Base-by-base conservation (phyloP, 2,113 vertebrate species). In the Eidolon helvum region DNA sequence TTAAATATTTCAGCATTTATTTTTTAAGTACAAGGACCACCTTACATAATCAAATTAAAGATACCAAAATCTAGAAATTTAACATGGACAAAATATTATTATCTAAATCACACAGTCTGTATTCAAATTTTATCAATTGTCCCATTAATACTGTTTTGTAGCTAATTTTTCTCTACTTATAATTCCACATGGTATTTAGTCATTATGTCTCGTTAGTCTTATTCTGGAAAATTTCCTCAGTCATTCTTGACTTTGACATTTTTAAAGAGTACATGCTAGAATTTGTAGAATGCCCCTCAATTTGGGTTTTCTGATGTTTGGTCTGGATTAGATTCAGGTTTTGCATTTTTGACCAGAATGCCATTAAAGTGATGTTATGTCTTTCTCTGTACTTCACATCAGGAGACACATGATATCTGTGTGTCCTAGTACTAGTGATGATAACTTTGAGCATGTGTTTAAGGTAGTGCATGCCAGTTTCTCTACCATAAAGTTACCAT, bases 191-290 rank as follows among this genome's bases (percentile, higher is more conserved):
- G 26, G 10, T n/a, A n/a, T 33, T 61, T 38, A 53, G 9, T 79
- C 78, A 24, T 74, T 90, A 14, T 30, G 45, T 78, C n/a, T 83
- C 18, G 61, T 72, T 16, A 48, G 50, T 94, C 45, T 90, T 78
- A 33, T 75, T 87, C 26, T 45, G 74, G 68, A 87, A 48, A 19
- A 72, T 33, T 82, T 82, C 74, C n/a, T 94, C 5, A 30, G 38
- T 61, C 66, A 59, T 93, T 91, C 33, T 77, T 71, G 61, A 94
- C 75, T 79, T 92, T 92, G 94, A 89, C 72, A 92, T 92, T 94
- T 90, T 90, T 30, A 79, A 35, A 95, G 24, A 92, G 72, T 83
- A 50, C 28, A 82, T 40, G 26, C 38, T 78, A 63, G 55, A 59
- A 65, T 82, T 78, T 96, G 16, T 66, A 38, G 45, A 96, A 43